phyloP scores from a whole-genome alignment of 2,888 invertebrate genomes.

The Heliconius ethilla region DNA sequence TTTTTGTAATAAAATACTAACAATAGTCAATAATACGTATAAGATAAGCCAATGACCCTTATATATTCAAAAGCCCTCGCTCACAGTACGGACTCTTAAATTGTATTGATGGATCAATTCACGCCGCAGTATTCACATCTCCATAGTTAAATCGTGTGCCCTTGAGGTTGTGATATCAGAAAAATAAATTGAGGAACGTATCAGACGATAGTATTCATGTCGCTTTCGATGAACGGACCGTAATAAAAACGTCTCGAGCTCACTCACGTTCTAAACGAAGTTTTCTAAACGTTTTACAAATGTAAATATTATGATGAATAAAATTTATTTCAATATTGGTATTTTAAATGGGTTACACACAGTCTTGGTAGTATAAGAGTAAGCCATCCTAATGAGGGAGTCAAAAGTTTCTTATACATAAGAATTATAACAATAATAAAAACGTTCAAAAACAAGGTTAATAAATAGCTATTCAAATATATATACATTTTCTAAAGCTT shows the following conservation, averaged over 20 bases:
- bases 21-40: not conserved
- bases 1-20: not conserved
- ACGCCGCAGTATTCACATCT: slow-evolving; percentile 47
- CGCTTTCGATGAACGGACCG: slow-evolving; percentile 21
- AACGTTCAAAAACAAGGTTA: too few relatives aligned
- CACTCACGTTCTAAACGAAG: not conserved
- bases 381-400: too few relatives aligned
- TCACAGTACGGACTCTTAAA: slow-evolving; percentile 53
- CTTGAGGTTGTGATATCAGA: slow-evolving; percentile 52
- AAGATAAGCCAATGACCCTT: slow-evolving; percentile 63
- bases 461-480: too few relatives aligned
- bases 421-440: too few relatives aligned
- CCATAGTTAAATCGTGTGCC: slow-evolving; percentile 40
- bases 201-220: slow-evolving; percentile 40
- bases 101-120: slow-evolving; percentile 60
- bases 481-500: too few relatives aligned
- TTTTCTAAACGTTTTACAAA: not conserved
- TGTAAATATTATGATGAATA: not conserved
- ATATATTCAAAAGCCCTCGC: slow-evolving; percentile 54
- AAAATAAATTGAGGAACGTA: slow-evolving; percentile 42
- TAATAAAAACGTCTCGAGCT: not conserved
- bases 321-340: not conserved
- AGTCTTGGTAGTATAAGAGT: too few relatives aligned
- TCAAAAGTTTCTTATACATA: too few relatives aligned
- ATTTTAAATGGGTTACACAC: too few relatives aligned